Evolutionary conservation across 1,140 invertebrate genomes (phyloP), one percentile per base, ranked within the genome.

Genomic region (Drosophila kurseongensis): DNA sequence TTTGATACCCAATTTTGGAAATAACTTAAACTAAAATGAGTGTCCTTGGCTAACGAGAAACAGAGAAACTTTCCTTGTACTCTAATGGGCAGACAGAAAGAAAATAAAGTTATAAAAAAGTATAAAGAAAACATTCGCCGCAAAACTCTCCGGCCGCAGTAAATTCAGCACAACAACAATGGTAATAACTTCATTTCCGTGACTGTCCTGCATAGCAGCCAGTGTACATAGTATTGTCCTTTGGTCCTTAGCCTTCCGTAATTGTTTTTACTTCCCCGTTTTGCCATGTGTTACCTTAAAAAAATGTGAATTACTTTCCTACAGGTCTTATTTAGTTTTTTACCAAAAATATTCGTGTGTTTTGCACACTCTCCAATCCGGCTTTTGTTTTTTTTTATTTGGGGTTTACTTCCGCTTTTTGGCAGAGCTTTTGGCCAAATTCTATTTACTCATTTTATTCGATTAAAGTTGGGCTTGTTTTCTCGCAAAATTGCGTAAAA

Each of bases 371-470:
- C 77, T 66, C 45, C n/a, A 41, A 23, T 38, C 38, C 23, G 13
- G 29, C 40, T 18, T 13, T 40, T 47, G 32, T 55, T 52, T 40
- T 41, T 59, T 74, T 47, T 38, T 45, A 62, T 63, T 27, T 76
- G 54, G 42, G 41, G 40, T 38, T 45, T 35, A 50, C 55, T 72
- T 76, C 77, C 47, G 75, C 35, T 44, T 66, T 55, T 60, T 27
- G 47, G 41, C 35, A 27, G 38, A 54, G 55, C 62, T 59, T 50
- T 54, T 67, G 27, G 16, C 6, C 52, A 68, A 88, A 86, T 83
- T 77, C 63, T 76, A 86, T 86, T 83, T 88, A 86, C 75, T 67
- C 79, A 86, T 66, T 79, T 83, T 66, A 88, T 86, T 88, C 67
- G 67, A 88, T 86, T 88, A 88, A 73, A 69, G 71, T 61, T n/a